Evolutionary conservation across 2,113 vertebrate species (phyloP).

Genomic region (Poeciliopsis turrubarensis): DNA sequence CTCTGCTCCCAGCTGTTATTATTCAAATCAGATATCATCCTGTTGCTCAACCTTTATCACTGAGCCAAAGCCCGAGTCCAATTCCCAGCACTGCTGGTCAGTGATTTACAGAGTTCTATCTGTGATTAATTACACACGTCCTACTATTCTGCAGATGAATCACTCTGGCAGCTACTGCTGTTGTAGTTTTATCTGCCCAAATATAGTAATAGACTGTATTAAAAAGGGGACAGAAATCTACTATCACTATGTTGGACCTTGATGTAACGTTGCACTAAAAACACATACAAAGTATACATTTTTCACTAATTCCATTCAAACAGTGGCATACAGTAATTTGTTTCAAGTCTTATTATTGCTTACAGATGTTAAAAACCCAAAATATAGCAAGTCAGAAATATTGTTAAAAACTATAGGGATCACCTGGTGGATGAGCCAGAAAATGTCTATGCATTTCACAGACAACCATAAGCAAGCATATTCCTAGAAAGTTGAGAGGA

Average conservation of each 20-base stretch:
- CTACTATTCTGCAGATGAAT: background rate
- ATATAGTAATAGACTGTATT: background rate
- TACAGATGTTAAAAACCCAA: no score
- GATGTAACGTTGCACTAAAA: background rate
- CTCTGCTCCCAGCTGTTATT: conserved; percentile 8
- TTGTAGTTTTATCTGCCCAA: background rate
- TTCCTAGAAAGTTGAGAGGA: no score
- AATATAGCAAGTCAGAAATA: no score
- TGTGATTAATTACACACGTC: background rate
- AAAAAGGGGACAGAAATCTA: background rate
- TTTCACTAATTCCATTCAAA: no score
- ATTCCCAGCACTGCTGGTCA: conserved; percentile 29
- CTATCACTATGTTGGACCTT: background rate
- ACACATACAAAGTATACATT: background rate
- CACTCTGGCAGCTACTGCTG: background rate
- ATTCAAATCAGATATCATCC: conserved; percentile 22
- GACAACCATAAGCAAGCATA: no score
- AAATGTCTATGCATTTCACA: no score
- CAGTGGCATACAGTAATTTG: no score
- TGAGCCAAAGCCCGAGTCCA: conserved; percentile 10
- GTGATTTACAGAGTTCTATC: conserved; percentile 51
- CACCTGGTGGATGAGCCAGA: no score
- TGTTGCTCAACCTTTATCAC: conserved; percentile 16
- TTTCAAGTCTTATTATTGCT: no score
- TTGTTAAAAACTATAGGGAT: no score